These are phyloP conservation scores for Macaria notata DNA, from an alignment of 2,888 invertebrate species.

Conservation along the genomic window DNA sequence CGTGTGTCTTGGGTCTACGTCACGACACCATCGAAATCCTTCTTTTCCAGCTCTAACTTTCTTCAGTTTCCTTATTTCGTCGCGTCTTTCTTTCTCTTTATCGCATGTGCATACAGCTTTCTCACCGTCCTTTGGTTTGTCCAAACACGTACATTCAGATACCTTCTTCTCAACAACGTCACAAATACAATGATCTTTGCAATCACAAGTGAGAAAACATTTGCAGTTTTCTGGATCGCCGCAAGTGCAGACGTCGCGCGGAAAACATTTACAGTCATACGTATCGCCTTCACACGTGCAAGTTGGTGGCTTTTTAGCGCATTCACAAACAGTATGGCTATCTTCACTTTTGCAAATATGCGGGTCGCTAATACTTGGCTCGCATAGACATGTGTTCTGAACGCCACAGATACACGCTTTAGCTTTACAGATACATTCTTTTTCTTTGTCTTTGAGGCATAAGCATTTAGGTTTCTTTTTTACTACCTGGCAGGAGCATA, in stretches of 20 bases:
- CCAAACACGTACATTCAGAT: conserved; percentile 55
- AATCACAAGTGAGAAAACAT: conserved; percentile 59
- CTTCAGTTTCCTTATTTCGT: conserved; percentile 51
- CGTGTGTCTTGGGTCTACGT: conserved; percentile 67
- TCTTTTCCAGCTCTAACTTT: conserved; percentile 61
- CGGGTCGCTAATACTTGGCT: conserved; percentile 42
- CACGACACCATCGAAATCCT: conserved; percentile 70
- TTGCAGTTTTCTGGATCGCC: conserved; percentile 60
- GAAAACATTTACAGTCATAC: conserved; percentile 55
- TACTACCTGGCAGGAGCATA: conserved; percentile 58
- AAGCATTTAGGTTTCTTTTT: conserved; percentile 46
- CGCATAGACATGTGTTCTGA: conserved; percentile 57
- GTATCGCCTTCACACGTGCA: conserved; percentile 51
- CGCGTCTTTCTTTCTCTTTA: conserved; percentile 38
- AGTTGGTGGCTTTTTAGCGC: conserved; percentile 39
- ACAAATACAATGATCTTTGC: conserved; percentile 61
- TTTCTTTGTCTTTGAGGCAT: conserved; percentile 58
- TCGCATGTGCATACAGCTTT: conserved; percentile 46
- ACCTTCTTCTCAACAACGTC: conserved; percentile 41
- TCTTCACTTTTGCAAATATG: conserved; percentile 47
- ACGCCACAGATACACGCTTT: conserved; percentile 57
- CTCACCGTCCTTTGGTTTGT: conserved; percentile 29
- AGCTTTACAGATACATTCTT: conserved; percentile 53
- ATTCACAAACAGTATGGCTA: conserved; percentile 54
- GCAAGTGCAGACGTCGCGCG: conserved; percentile 55